Evolutionary conservation across 2,888 invertebrate species (phyloP), one percentile per base, ranked within the genome.

Genomic region (Leucophenga montana): DNA sequence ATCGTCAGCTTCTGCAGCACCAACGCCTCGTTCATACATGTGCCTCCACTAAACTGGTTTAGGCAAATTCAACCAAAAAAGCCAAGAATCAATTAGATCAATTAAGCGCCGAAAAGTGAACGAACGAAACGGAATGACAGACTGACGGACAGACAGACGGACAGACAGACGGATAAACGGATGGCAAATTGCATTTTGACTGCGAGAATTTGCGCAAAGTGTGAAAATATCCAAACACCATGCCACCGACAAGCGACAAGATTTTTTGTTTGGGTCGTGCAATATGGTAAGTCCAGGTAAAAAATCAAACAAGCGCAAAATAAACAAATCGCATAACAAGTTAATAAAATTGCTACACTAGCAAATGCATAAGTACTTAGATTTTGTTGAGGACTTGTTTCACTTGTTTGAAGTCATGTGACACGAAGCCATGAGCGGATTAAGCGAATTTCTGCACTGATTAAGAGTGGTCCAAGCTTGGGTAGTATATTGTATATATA

Each of bases 21-120:
- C 57, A 57, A 57, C 57, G 5, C 22, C 39, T 20, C 31, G 31
- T 14, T 14, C 39, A 57, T 57, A 27, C 57, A 18, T 27, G 57
- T 22, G 22, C 20, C 54, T 18, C 11, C n/a, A 59, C 48, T 57
- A 46, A 74, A 71, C 78, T 73, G 74, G 75, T 72, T 67, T 53
- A 8, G 65, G 75, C 53, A 67, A 75, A 65, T 71, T 68, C 70
- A 73, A 20, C 44, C 69, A 71, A 73, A 75, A 71, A 73, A 71
- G 74, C 73, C 70, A 73, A 84, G 81, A 81, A 81, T 83, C 83
- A 84, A 81, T 81, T 81, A 81, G 78, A 72, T 66, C 56, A 70
- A 57, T 54, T 18, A 62, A 69, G 72, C 75, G 83, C 81, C 74
- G 71, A 72, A 70, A 75, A 72, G 68, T 66, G 56, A 59, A 50